Percentiles rank a stretch among this genome's conserved stretches.
phyloP scores from a whole-genome alignment of 2,113 vertebrate species.

The Cottus gobio region DNA sequence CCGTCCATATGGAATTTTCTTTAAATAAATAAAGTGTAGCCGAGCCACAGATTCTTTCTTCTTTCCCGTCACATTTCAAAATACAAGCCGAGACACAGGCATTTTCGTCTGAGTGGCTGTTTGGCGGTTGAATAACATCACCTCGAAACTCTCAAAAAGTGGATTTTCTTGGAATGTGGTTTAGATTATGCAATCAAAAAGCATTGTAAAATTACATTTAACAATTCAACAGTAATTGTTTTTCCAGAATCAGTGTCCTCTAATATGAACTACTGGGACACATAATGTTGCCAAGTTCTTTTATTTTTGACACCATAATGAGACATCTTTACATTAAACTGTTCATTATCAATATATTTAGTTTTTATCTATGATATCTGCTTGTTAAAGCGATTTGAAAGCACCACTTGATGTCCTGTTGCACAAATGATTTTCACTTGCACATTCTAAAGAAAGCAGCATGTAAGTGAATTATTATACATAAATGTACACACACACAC shows the following conservation, averaged over 20 bases:
- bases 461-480: neutral
- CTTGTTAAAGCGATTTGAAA: no score
- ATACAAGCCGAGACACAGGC: conserved; percentile 10
- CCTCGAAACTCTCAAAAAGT: neutral
- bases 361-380: no score
- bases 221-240: neutral
- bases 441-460: no score
- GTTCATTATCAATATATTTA: no score
- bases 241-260: neutral
- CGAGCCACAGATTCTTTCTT: neutral
- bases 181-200: neutral
- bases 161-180: neutral
- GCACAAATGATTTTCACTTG: neutral
- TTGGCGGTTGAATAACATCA: conserved; percentile 16
- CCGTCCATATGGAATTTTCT: conserved; percentile 19
- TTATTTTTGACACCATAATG: no score
- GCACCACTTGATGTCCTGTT: neutral
- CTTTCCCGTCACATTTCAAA: conserved; percentile 6
- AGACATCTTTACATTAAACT: no score
- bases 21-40: conserved; percentile 23
- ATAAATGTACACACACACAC: conserved; percentile 1
- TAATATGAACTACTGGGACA: neutral
- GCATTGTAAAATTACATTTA: neutral
- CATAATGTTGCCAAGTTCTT: no score
- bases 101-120: conserved; percentile 23